phyloP scores from a whole-genome alignment of 2,888 invertebrate species.

The Dasysyrphus tricinctus region DNA sequence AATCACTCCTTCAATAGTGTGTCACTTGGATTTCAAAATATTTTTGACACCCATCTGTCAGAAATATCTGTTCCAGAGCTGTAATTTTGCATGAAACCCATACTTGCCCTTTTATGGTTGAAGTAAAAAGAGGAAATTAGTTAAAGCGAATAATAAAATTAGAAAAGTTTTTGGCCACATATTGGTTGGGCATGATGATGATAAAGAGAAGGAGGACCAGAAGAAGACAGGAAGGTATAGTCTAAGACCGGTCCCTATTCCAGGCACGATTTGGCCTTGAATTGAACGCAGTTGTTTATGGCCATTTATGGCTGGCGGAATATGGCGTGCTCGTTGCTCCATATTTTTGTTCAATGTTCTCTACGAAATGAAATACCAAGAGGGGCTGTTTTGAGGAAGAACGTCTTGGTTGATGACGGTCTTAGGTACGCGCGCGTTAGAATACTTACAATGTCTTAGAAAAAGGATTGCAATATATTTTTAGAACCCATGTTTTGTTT shows the following conservation, averaged over 20 bases:
- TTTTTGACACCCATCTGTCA: too few relatives aligned
- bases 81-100: neutral
- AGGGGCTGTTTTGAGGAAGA: slow-evolving; percentile 3
- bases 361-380: neutral
- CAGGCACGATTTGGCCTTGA: slow-evolving; percentile 74
- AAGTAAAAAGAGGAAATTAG: slow-evolving; percentile 62
- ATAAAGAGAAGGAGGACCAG: neutral
- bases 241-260: slow-evolving; percentile 56
- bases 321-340: slow-evolving; percentile 74
- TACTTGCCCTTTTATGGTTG: neutral
- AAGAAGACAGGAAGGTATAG: neutral
- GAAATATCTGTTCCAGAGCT: too few relatives aligned
- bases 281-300: slow-evolving; percentile 75
- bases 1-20: too few relatives aligned
- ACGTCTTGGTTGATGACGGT: slow-evolving; percentile 39
- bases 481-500: slow-evolving; percentile 58
- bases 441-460: slow-evolving; percentile 72
- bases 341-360: slow-evolving; percentile 61
- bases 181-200: slow-evolving; percentile 26
- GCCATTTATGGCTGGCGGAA: slow-evolving; percentile 56
- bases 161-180: slow-evolving; percentile 73
- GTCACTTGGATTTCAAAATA: too few relatives aligned
- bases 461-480: slow-evolving; percentile 74
- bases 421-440: slow-evolving; percentile 63
- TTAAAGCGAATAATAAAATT: slow-evolving; percentile 71